Evolutionary conservation across 2,797 vertebrate species (phyloP), one percentile per base, ranked within the genome.

Genomic region (Nannoperca australis): DNA sequence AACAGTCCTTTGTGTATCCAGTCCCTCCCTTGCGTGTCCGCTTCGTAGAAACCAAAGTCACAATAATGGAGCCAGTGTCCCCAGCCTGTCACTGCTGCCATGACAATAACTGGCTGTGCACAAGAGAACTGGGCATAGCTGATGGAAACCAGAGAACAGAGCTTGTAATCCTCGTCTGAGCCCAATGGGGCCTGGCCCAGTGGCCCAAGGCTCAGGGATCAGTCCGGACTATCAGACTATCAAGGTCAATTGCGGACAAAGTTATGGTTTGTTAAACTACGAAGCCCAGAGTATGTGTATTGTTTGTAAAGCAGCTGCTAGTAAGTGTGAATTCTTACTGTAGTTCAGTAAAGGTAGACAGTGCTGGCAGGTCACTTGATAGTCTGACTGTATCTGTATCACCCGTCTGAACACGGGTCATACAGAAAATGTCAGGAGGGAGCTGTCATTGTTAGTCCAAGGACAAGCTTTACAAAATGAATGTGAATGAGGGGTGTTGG

Each of bases 51-150:
- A 90, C 89, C 89, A 78, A 85, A 88, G 82, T 84, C 73, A 77
- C 85, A 89, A 94, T 91, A 94, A 93, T 87, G 78, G 80, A 70
- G 73, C 84, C 88, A 91, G 83, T 94, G 92, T 94, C 89, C 86
- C 89, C 76, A n/a, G 87, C 75, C 88, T 79, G 86, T 81, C 62
- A 22, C 85, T 82, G 93, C 90, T 92, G 84, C 91, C 90, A 94
- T 93, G 92, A 90, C 86, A 88, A 94, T 91, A 79, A 90, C 82
- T 70, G 66, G 42, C 74, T 73, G 79, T 66, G 75, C 76, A 88
- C 78, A 80, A 71, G 81, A 87, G 82, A 85, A 71, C 81, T 64
- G 85, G 78, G 81, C 86, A 80, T 2, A 76, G 83, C 85, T 27
- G 71, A 83, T 78, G 86, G 88, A 85, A 90, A 91, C 86, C 79